A percentile compares a stretch with the other conserved stretches of the same genome.
These are phyloP conservation scores for Orbicella faveolata DNA, from an alignment of 64 coral and sea anemone genomes.

Conservation along the genomic window DNA sequence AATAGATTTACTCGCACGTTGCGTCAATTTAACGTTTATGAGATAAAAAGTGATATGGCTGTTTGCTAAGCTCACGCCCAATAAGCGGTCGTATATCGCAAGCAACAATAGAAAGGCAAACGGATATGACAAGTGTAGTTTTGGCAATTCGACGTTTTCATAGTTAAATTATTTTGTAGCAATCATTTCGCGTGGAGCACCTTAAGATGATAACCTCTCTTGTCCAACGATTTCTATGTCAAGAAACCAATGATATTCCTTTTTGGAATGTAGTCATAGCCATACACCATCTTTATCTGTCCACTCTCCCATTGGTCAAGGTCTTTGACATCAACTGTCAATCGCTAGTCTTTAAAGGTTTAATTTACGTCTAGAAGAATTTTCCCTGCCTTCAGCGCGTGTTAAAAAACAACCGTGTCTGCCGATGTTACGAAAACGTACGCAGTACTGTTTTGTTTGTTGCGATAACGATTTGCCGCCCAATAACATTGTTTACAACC, in stretches of 20 bases:
- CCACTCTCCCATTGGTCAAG: neutral
- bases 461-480: no score
- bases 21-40: conserved; percentile 34
- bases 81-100: neutral
- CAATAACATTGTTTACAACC: no score
- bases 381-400: neutral
- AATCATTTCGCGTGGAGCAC: no score
- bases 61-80: conserved; percentile 36
- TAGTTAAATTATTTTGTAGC: neutral
- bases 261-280: neutral
- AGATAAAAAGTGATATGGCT: conserved; percentile 14
- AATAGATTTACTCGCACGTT: neutral
- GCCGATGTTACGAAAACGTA: neutral
- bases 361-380: neutral
- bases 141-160: neutral
- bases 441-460: no score
- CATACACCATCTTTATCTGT: neutral
- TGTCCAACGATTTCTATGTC: neutral
- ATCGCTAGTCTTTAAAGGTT: neutral
- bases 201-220: no score
- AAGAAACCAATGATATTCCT: neutral
- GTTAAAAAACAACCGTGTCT: neutral
- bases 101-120: neutral
- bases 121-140: neutral
- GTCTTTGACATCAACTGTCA: neutral